Evolutionary conservation across 1,140 invertebrate species (phyloP).

Genomic region (Scaptomyza hsui): DNA sequence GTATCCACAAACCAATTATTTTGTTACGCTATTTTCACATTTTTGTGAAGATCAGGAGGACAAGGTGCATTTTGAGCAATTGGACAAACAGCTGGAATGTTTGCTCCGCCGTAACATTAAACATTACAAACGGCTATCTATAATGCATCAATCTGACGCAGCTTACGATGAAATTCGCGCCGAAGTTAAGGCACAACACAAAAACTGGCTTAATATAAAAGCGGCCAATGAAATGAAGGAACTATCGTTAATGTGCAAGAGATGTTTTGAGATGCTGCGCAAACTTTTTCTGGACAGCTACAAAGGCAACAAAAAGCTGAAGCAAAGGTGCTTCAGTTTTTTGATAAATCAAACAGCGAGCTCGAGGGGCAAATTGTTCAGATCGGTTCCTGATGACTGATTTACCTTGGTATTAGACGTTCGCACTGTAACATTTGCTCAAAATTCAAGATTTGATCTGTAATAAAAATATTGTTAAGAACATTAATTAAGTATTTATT

Average conservation of each 20-base stretch:
- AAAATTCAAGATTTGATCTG: slow-evolving; percentile 77
- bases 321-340: slow-evolving; percentile 26
- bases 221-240: slow-evolving; percentile 15
- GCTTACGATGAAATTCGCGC: slow-evolving; percentile 30
- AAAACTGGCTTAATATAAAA: background rate
- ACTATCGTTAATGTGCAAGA: slow-evolving; percentile 28
- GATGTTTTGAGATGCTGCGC: slow-evolving; percentile 35
- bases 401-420: slow-evolving; percentile 73
- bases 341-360: slow-evolving; percentile 27
- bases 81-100: slow-evolving; percentile 37
- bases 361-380: slow-evolving; percentile 5
- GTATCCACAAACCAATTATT: slow-evolving; percentile 24
- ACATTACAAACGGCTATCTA: slow-evolving; percentile 4
- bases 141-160: slow-evolving; percentile 13
- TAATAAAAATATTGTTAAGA: slow-evolving; percentile 15
- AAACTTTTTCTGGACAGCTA: slow-evolving; percentile 42
- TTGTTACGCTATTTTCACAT: slow-evolving; percentile 30
- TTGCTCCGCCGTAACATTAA: slow-evolving; percentile 20
- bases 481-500: background rate
- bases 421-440: slow-evolving; percentile 75
- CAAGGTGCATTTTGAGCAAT: background rate
- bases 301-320: slow-evolving; percentile 16
- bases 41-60: slow-evolving; percentile 27
- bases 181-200: slow-evolving; percentile 7
- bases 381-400: background rate